Conservation (phyloP, 2,888 invertebrate genomes). For the Tachystola acroxantha region DNA sequence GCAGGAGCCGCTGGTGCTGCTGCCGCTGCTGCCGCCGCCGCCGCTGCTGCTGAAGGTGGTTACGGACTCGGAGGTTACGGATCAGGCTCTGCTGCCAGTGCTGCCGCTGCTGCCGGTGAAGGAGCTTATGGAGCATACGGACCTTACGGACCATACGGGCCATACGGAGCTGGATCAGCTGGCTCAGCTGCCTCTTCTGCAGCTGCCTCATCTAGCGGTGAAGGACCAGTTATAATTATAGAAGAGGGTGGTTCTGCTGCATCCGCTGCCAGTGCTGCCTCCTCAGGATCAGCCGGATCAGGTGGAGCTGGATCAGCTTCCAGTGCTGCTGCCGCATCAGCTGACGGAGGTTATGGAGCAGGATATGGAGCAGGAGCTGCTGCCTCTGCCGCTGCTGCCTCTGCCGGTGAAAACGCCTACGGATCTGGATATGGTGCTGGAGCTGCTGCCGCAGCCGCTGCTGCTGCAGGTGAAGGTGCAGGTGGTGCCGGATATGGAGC, state of each 20-base stretch:
- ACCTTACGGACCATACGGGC: neutral
- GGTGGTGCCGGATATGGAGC: neutral
- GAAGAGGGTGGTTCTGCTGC: too few relatives aligned
- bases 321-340: neutral
- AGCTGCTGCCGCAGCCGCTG: conserved; percentile 1
- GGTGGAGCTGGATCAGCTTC: conserved; percentile 1
- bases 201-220: too few relatives aligned
- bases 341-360: neutral
- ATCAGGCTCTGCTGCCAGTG: neutral
- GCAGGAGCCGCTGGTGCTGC: too few relatives aligned
- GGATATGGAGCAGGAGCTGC: conserved; percentile 4
- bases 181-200: neutral
- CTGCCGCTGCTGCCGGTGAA: neutral
- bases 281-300: neutral
- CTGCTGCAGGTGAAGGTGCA: neutral
- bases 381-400: conserved; percentile 4
- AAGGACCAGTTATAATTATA: too few relatives aligned
- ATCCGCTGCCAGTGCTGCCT: too few relatives aligned
- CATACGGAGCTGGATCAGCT: neutral
- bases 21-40: too few relatives aligned
- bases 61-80: too few relatives aligned
- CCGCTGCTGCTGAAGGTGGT: too few relatives aligned
- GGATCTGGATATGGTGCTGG: neutral
- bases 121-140: neutral
- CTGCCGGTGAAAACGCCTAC: conserved; percentile 4